Conservation (phyloP, 2,888 invertebrate genomes). For the Chrysolina oricalcia region DNA sequence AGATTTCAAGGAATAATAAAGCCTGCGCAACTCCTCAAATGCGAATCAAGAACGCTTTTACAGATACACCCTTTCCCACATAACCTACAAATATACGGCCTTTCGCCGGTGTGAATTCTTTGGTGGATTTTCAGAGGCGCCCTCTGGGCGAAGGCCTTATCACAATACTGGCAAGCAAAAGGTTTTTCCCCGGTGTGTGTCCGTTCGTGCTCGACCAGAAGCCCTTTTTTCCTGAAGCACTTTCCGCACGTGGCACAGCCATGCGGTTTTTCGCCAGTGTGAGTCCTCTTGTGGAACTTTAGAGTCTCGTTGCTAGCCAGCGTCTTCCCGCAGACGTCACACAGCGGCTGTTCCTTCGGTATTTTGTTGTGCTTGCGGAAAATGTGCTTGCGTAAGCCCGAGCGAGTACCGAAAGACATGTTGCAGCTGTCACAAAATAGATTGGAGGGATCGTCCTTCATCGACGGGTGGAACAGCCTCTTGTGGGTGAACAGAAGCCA, state of each 20-base stretch:
- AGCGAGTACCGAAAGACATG: slow-evolving; percentile 56
- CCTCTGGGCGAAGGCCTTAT: slow-evolving; percentile 72
- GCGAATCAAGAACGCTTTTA: slow-evolving; percentile 57
- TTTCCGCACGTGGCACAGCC: slow-evolving; percentile 69
- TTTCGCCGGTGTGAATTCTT: slow-evolving; percentile 67
- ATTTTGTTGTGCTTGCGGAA: slow-evolving; percentile 55
- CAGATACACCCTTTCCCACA: slow-evolving; percentile 60
- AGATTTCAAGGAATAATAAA: slow-evolving; percentile 41
- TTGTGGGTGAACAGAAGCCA: slow-evolving; percentile 71
- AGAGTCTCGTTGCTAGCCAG: slow-evolving; percentile 63
- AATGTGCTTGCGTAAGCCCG: slow-evolving; percentile 58
- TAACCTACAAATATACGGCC: slow-evolving; percentile 61
- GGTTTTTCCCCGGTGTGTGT: slow-evolving; percentile 66
- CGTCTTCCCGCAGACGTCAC: slow-evolving; percentile 68
- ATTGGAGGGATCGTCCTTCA: slow-evolving; percentile 34
- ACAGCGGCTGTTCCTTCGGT: slow-evolving; percentile 61
- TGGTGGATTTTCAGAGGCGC: slow-evolving; percentile 61
- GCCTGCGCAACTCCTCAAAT: slow-evolving; percentile 57
- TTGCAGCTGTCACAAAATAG: slow-evolving; percentile 52
- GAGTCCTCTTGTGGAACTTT: slow-evolving; percentile 63
- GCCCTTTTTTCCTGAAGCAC: slow-evolving; percentile 71
- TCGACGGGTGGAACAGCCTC: slow-evolving; percentile 54
- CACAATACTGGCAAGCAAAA: slow-evolving; percentile 71
- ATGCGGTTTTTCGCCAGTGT: slow-evolving; percentile 62
- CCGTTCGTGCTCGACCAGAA: slow-evolving; percentile 63